Conservation (phyloP, 2,113 vertebrate genomes). For the Lampris megalopsis region DNA sequence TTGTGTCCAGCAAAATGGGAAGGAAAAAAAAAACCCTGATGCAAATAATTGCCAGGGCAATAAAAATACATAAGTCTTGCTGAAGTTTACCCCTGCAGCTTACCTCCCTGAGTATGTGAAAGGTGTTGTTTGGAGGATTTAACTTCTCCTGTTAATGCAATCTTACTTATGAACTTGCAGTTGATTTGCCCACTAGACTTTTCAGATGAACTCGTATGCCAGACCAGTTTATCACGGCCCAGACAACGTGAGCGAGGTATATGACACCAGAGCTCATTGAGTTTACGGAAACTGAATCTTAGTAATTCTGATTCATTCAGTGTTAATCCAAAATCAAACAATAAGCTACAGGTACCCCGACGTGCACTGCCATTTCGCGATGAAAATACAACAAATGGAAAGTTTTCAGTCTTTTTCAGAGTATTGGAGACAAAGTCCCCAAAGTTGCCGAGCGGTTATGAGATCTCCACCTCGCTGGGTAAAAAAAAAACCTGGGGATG, state of each 20-base stretch:
- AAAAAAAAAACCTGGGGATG: neutral
- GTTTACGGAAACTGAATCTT: constrained; percentile 10
- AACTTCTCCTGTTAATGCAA: constrained; percentile 58
- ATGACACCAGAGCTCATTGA: constrained; percentile 22
- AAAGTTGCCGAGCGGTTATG: neutral
- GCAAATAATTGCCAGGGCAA: constrained; percentile 69
- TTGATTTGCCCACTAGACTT: constrained; percentile 63
- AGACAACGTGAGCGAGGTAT: constrained; percentile 52
- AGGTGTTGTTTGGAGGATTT: constrained; percentile 53
- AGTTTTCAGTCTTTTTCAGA: neutral
- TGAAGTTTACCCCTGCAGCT: constrained; percentile 43
- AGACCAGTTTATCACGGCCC: constrained; percentile 38
- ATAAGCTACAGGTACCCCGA: no score
- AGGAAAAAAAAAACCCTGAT: constrained; percentile 36
- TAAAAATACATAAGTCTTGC: constrained; percentile 65
- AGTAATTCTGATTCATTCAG: neutral
- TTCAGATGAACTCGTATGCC: constrained; percentile 53
- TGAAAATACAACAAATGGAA: no score
- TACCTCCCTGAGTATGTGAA: constrained; percentile 43
- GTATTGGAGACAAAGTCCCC: neutral
- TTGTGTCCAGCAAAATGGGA: constrained; percentile 56
- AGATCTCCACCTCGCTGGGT: neutral
- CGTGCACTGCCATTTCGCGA: no score
- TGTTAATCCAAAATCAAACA: no score
- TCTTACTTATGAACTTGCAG: constrained; percentile 71